Evolutionary conservation across 2,797 vertebrate species (phyloP), one percentile per base, ranked within the genome.

Genomic region (Limnodromus scolopaceus): DNA sequence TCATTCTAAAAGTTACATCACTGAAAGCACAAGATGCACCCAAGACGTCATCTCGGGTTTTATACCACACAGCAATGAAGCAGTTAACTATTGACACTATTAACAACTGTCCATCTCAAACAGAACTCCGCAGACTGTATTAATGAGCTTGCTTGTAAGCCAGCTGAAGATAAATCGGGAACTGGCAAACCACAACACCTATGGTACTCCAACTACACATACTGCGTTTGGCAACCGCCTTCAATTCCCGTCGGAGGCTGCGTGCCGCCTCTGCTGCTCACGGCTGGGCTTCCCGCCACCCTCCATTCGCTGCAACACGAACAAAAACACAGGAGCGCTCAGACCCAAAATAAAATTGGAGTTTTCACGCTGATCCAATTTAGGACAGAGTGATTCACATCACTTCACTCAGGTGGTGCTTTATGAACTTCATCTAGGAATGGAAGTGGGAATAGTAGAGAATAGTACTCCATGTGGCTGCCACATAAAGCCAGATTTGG

Each of bases 221-320:
- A 1, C 14, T 0, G 14, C 8, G 75, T 53, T 57, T 57, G 76
- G 84, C 84, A 84, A 12, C 46, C 3, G 0, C 43, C 64, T 49
- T 39, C 68, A 0, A 13, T 10, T 38, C 48, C 55, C 2, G 2
- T 3, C 0, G 0, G 63, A 68, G 38, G 27, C 72, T 39, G 30
- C 0, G 1, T 2, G 22, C 80, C 68, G 48, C 34, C 53, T 6
- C 77, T 28, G 43, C 82, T 69, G 19, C 51, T 74, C 3, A 2
- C 0, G 3, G 51, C 38, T 63, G 77, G 46, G 69, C 43, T 92
- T 91, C 38, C 55, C 79, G 55, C 57, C 7, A 0, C 63, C 14
- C 10, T 1, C 36, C 25, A 2, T 13, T 17, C 2, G 0, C 11
- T 16, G 9, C 25, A 51, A 41, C 8, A 6, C 12, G 3, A 23